phyloP scores from a whole-genome alignment of 2,888 invertebrate species.

The Agonopterix alstromeriana region DNA sequence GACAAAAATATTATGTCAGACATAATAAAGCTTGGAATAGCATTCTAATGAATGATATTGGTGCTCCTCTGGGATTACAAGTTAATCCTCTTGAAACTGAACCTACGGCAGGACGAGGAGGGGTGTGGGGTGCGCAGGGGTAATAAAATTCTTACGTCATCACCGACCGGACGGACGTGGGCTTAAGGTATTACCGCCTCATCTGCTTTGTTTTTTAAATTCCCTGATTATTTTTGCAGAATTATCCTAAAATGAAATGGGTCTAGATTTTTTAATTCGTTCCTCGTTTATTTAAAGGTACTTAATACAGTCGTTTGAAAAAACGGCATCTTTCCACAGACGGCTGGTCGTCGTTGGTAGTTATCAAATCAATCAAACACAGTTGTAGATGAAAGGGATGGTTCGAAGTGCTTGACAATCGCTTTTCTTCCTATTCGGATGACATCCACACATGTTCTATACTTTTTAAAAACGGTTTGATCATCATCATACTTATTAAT shows the following conservation, averaged over 20 bases:
- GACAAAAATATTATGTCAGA: constrained; percentile 38
- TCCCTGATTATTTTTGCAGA: constrained; percentile 32
- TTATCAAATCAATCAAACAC: too few relatives aligned
- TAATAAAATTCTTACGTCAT: constrained; percentile 70
- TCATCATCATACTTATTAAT: too few relatives aligned
- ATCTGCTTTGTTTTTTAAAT: constrained; percentile 41
- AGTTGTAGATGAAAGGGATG: too few relatives aligned
- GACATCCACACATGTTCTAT: too few relatives aligned
- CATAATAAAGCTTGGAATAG: constrained; percentile 62
- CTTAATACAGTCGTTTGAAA: too few relatives aligned
- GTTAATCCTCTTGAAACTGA: constrained; percentile 70
- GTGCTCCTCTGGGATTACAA: constrained; percentile 68
- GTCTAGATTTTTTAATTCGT: background rate
- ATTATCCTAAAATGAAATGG: constrained; percentile 10
- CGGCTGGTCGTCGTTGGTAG: too few relatives aligned
- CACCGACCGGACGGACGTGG: constrained; percentile 32
- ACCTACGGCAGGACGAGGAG: constrained; percentile 25
- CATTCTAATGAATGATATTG: constrained; percentile 69
- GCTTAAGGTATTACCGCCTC: constrained; percentile 49
- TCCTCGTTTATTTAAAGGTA: background rate
- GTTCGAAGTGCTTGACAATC: too few relatives aligned
- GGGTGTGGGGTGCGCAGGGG: constrained; percentile 12
- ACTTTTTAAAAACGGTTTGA: too few relatives aligned
- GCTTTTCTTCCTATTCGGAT: too few relatives aligned
- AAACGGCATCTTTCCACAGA: too few relatives aligned